Evolutionary conservation across 2,113 vertebrate genomes (phyloP), one percentile per base, ranked within the genome.

Genomic region (Amazona guildingii): DNA sequence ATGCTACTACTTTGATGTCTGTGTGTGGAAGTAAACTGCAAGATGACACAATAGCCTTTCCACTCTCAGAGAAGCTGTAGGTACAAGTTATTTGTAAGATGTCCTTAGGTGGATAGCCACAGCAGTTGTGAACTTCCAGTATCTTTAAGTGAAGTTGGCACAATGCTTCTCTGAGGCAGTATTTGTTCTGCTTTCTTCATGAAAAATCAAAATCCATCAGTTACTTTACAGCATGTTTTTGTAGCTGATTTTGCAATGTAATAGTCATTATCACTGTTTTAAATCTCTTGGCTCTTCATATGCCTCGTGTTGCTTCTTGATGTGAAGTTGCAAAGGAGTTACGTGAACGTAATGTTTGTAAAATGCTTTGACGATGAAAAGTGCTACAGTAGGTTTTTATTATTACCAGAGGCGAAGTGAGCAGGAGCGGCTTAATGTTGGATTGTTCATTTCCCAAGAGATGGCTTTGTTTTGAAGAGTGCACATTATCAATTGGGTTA

Each of bases 301-400:
- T 63, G 69, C 88, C 70, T 77, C 87, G 86, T 54, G 44, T 85
- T 94, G 54, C 70, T 87, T 92, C 57, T 92, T 92, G 48, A 90
- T 96, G 78, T 87, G 91, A 91, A 52, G 48, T 82, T 94, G 88
- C 62, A 73, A 31, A 85, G 81, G 81, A 87, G 81, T 94, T 82
- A 43, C 6, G 51, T 66, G 88, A 95, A 80, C 1, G 3, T 89
- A 73, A 83, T 83, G 37, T 83, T 89, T 76, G 66, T 82, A 80
- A 95, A 91, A 83, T 59, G 74, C 96, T 96, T 94, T 92, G 83
- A 95, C 94, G 94, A 91, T 96, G 10, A 96, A 92, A 94, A 94
- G 74, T 81, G 85, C 63, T 85, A 63, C 77, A n/a, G 81, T 74
- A 91, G 89, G 44, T 51, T 96, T 96, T 87, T 91, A 94, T 95